Evolutionary conservation across 2,797 vertebrate genomes (phyloP).

Genomic region (Etheostoma perlongum): DNA sequence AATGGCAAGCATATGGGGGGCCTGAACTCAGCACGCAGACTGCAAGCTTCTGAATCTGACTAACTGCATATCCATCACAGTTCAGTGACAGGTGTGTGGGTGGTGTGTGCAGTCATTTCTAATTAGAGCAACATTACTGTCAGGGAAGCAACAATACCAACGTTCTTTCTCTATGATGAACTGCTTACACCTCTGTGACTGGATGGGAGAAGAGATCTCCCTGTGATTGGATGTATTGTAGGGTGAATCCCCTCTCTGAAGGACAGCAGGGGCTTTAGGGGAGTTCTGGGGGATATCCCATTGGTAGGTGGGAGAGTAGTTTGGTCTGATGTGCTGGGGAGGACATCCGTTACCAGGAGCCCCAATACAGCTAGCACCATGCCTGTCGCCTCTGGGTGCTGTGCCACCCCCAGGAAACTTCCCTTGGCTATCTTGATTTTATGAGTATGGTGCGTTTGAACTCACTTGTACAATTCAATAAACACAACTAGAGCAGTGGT

Average conservation of each 20-base stretch:
- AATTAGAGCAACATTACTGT: constrained; percentile 57
- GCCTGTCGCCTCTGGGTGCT: constrained; percentile 60
- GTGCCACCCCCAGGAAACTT: constrained; percentile 43
- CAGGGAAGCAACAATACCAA: constrained; percentile 30
- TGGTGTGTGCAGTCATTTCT: constrained; percentile 63
- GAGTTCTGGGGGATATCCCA: constrained; percentile 60
- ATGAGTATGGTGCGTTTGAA: constrained; percentile 28
- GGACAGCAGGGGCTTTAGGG: constrained; percentile 70
- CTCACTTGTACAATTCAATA: constrained; percentile 19
- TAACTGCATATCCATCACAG: constrained; percentile 74
- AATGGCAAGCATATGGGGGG: constrained; percentile 37
- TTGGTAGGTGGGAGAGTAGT: constrained; percentile 49
- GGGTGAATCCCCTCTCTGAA: constrained; percentile 56
- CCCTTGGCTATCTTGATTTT: constrained; percentile 45
- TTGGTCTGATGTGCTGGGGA: constrained; percentile 60
- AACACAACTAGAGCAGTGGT: neutral
- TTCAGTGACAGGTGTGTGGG: constrained; percentile 71
- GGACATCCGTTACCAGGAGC: constrained; percentile 72
- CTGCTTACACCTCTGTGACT: constrained; percentile 21
- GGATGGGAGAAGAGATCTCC: constrained; percentile 32
- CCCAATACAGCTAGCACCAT: constrained; percentile 53
- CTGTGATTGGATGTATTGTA: constrained; percentile 42
- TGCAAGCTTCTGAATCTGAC: constrained; percentile 61
- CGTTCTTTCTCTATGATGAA: constrained; percentile 13
- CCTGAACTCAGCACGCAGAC: constrained; percentile 52